These are phyloP conservation scores for Nipponia nippon DNA, from an alignment of 2,113 vertebrate genomes.

Conservation along the genomic window DNA sequence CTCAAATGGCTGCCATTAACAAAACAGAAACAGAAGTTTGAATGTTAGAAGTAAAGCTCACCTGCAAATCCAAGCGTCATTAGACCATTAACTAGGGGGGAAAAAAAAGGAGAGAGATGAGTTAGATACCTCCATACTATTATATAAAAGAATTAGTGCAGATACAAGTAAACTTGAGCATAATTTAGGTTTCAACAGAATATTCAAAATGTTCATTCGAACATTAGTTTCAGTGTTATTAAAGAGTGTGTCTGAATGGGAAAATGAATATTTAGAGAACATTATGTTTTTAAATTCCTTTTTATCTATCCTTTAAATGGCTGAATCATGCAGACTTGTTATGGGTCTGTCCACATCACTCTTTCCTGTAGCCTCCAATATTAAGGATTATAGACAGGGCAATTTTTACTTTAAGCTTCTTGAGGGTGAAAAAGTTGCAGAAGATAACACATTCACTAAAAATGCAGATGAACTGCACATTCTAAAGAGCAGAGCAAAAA, in stretches of 20 bases:
- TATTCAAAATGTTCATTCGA: not conserved
- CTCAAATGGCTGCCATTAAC: not conserved
- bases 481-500: not conserved
- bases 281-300: not conserved
- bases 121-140: not conserved
- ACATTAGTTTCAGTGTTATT: not conserved
- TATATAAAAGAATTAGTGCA: not conserved
- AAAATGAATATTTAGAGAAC: not conserved
- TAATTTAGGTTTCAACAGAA: not conserved
- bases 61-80: constrained; percentile 56
- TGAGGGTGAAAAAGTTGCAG: not conserved
- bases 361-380: not conserved
- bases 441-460: not conserved
- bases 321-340: not conserved
- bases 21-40: not conserved
- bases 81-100: constrained; percentile 34
- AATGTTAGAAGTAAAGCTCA: constrained; percentile 36
- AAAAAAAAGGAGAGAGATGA: not conserved
- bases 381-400: not conserved
- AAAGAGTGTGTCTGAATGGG: not conserved
- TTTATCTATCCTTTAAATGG: not conserved
- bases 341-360: not conserved
- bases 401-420: not conserved
- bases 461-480: not conserved
- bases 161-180: not conserved